Percentiles rank a stretch among this genome's conserved stretches.
These are phyloP conservation scores for Corbicula japonica DNA, from an alignment of 2,888 invertebrate species.

Conservation along the genomic window DNA sequence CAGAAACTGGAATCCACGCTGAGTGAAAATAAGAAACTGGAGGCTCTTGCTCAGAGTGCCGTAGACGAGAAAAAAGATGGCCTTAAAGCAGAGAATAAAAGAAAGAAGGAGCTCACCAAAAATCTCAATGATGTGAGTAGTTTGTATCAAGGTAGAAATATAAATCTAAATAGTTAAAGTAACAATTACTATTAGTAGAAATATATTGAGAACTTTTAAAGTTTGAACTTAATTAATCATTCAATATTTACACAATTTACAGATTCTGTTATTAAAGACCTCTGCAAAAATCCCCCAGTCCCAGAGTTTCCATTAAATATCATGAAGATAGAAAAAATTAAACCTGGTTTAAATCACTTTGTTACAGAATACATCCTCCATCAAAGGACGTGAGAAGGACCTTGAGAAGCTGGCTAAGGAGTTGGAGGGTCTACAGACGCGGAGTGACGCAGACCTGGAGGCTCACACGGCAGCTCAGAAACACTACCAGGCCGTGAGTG, in stretches of 20 bases:
- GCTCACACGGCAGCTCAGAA: constrained; percentile 92
- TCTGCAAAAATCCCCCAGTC: too few species aligned
- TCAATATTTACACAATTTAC: too few species aligned
- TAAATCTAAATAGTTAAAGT: too few species aligned
- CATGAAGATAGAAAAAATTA: not conserved
- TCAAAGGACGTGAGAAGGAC: constrained; percentile 89
- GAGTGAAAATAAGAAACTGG: constrained; percentile 90
- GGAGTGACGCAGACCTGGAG: constrained; percentile 90
- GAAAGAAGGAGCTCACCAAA: constrained; percentile 90
- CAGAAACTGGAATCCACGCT: constrained; percentile 90
- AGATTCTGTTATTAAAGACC: too few species aligned
- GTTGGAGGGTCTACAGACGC: constrained; percentile 91
- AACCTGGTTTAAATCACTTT: not conserved
- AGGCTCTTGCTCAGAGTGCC: constrained; percentile 90
- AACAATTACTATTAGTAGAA: too few species aligned
- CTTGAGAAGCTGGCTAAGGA: constrained; percentile 87
- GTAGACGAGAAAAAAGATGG: constrained; percentile 90
- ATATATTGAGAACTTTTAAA: too few species aligned
- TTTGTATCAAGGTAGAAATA: too few species aligned
- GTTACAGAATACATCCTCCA: constrained; percentile 88
- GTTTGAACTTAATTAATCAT: too few species aligned
- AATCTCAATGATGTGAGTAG: constrained; percentile 89
- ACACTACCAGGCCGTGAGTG: constrained; percentile 93
- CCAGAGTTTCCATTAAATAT: too few species aligned
- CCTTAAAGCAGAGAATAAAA: constrained; percentile 90